phyloP scores from a whole-genome alignment of 2,113 vertebrate genomes.

The Myotis lucifugus region DNA sequence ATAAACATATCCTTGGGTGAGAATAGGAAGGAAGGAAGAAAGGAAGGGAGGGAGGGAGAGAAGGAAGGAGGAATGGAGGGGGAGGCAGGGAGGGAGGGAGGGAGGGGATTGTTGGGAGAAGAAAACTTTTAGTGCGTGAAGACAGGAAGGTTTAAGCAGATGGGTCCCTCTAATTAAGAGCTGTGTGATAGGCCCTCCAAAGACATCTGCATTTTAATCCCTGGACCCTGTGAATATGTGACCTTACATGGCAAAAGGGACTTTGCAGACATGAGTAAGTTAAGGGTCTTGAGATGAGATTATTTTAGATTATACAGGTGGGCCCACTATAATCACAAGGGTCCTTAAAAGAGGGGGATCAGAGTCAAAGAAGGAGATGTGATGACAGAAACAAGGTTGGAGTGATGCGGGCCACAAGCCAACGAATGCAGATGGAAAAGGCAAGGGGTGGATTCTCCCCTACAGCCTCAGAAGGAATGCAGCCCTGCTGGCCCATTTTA shows the following conservation, averaged over 20 bases:
- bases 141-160: background rate
- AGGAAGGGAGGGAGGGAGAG: background rate
- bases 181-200: background rate
- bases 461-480: background rate
- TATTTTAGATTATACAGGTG: background rate
- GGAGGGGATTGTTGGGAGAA: background rate
- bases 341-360: background rate
- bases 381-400: background rate
- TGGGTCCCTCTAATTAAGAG: background rate
- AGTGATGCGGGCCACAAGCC: accelerated
- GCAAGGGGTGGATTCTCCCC: background rate
- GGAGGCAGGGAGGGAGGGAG: background rate
- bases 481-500: background rate
- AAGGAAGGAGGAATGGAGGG: too few relatives aligned
- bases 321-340: background rate
- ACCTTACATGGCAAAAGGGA: background rate
- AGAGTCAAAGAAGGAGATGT: background rate
- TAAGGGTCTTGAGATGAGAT: background rate
- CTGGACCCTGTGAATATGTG: background rate
- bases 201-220: background rate
- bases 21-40: background rate
- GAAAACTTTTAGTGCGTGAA: background rate
- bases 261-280: background rate
- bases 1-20: background rate
- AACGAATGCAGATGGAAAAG: background rate